phyloP scores from a whole-genome alignment of 1,140 invertebrate genomes.

The Coelopa frigida region DNA sequence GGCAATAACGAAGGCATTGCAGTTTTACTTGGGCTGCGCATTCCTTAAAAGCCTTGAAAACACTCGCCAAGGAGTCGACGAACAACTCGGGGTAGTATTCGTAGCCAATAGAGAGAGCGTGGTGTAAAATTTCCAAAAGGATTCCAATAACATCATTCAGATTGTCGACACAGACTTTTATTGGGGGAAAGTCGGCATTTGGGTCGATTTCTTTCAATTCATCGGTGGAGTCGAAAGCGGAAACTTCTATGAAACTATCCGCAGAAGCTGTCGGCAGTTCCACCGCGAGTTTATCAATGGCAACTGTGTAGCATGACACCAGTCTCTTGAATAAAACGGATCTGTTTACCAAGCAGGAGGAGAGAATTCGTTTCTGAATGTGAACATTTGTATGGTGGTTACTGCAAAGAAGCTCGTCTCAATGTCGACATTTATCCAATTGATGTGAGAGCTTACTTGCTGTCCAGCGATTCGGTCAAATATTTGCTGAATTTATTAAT shows the following conservation, averaged over 20 bases:
- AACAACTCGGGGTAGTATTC: slow-evolving; percentile 24
- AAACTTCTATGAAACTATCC: not conserved
- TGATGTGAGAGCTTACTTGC: not conserved
- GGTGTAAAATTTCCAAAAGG: slow-evolving; percentile 23
- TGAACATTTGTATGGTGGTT: slow-evolving; percentile 18
- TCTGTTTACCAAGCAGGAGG: slow-evolving; percentile 31
- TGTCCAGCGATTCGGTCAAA: slow-evolving; percentile 10
- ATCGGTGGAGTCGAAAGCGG: slow-evolving; percentile 16
- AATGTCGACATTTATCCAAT: slow-evolving; percentile 1
- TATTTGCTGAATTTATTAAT: slow-evolving; percentile 30
- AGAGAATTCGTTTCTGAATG: slow-evolving; percentile 29
- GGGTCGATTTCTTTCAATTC: slow-evolving; percentile 28
- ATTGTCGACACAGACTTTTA: slow-evolving; percentile 18
- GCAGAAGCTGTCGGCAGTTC: not conserved
- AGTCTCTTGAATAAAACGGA: slow-evolving; percentile 26
- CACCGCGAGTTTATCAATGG: slow-evolving; percentile 16
- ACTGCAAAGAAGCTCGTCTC: not conserved
- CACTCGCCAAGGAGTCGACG: slow-evolving; percentile 21
- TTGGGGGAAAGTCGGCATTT: slow-evolving; percentile 19
- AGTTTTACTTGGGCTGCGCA: slow-evolving; percentile 30
- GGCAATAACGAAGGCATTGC: slow-evolving; percentile 24
- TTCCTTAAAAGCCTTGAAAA: slow-evolving; percentile 26
- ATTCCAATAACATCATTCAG: slow-evolving; percentile 21
- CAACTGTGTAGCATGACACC: slow-evolving; percentile 23
- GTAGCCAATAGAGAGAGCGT: slow-evolving; percentile 23